Conservation (phyloP, 2,113 vertebrate species). For the Upupa epops region DNA sequence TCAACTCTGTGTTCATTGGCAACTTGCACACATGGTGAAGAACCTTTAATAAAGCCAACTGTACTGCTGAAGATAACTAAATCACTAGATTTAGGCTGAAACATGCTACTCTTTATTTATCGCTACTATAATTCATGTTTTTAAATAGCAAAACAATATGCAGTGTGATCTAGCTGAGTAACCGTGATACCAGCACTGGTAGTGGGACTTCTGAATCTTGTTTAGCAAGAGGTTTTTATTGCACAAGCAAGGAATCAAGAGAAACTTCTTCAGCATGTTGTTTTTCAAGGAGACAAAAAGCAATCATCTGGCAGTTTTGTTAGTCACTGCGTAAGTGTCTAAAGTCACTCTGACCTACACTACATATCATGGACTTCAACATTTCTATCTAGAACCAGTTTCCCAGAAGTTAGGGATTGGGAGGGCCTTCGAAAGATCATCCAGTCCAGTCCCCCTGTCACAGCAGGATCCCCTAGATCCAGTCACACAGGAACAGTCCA, state of each 20-base stretch:
- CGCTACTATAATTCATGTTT: background rate
- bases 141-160: background rate
- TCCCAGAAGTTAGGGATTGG: background rate
- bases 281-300: background rate
- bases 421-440: too few relatives aligned
- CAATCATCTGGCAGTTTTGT: background rate
- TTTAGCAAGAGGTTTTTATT: background rate
- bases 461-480: too few relatives aligned
- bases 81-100: background rate
- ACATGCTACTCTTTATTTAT: background rate
- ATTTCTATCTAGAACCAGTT: background rate
- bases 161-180: background rate
- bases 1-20: too few relatives aligned
- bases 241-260: background rate
- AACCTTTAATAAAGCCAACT: too few relatives aligned
- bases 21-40: too few relatives aligned
- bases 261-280: background rate
- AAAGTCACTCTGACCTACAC: background rate
- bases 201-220: background rate
- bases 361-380: background rate
- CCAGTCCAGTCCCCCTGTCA: too few relatives aligned
- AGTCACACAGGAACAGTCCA: too few relatives aligned
- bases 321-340: background rate
- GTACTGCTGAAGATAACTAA: background rate
- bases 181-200: fast-evolving